Conservation (phyloP, 2,113 vertebrate species). For the Merops nubicus region DNA sequence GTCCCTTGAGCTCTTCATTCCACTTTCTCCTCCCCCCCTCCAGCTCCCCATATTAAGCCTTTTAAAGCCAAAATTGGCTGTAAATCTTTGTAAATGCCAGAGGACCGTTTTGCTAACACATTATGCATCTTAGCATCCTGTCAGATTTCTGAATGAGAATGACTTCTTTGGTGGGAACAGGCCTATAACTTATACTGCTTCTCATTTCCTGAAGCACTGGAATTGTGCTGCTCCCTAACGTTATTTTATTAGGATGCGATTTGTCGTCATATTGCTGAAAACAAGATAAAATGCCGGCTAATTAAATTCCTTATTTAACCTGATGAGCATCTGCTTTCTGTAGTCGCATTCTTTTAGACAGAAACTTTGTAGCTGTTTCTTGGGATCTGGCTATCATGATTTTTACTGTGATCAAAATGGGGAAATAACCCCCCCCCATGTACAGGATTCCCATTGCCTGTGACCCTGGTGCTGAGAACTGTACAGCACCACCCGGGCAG, state of each 20-base stretch:
- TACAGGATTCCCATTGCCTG: not conserved
- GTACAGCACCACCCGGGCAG: not conserved
- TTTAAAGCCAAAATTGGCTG: not conserved
- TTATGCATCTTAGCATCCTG: constrained; percentile 27
- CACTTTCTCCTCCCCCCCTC: not conserved
- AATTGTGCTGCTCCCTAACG: constrained; percentile 53
- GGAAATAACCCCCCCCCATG: not conserved
- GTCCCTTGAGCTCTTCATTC: not conserved
- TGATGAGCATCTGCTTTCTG: constrained; percentile 61
- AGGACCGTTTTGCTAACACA: constrained; percentile 24
- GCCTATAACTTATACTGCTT: constrained; percentile 31
- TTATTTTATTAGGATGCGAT: constrained; percentile 57
- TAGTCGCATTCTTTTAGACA: constrained; percentile 18
- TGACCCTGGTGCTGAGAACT: not conserved
- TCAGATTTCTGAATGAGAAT: constrained; percentile 51
- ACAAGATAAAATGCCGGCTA: constrained; percentile 61
- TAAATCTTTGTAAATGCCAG: constrained; percentile 40
- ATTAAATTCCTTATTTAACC: constrained; percentile 70
- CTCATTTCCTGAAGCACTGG: constrained; percentile 42
- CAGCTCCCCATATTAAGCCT: not conserved
- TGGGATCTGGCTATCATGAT: not conserved
- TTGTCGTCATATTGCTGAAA: constrained; percentile 63
- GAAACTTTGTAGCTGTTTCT: constrained; percentile 32
- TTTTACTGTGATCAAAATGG: not conserved
- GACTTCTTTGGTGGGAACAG: constrained; percentile 11